These are phyloP conservation scores for Drosophila peninsularis DNA, from an alignment of 2,888 invertebrate genomes.

Conservation along the genomic window DNA sequence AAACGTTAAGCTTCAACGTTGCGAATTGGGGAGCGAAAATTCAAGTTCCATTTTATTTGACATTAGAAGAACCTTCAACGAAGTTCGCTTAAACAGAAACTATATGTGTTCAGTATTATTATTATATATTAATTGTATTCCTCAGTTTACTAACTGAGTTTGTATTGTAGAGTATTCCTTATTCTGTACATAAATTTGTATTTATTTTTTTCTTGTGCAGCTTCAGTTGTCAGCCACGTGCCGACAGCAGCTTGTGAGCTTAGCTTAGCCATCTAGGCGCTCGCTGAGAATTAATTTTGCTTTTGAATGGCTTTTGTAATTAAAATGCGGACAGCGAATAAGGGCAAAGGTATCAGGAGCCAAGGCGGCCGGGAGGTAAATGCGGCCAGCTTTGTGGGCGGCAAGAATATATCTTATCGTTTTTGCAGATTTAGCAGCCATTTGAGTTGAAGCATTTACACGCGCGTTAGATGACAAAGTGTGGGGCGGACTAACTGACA, in stretches of 20 bases:
- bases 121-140: too few relatives aligned
- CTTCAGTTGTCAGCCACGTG: conserved; percentile 59
- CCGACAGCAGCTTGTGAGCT: conserved; percentile 55
- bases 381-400: not conserved
- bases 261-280: conserved; percentile 38
- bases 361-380: not conserved
- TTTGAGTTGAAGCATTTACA: conserved; percentile 34
- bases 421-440: conserved; percentile 36
- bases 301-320: conserved; percentile 70
- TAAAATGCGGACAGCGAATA: conserved; percentile 58
- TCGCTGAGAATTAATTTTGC: conserved; percentile 60
- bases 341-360: conserved; percentile 5
- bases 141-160: too few relatives aligned
- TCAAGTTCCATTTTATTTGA: not conserved
- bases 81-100: too few relatives aligned
- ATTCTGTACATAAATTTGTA: not conserved
- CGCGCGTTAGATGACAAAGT: conserved; percentile 48
- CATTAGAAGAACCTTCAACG: too few relatives aligned
- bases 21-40: not conserved
- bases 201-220: conserved; percentile 7
- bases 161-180: conserved; percentile 27
- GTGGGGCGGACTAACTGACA: conserved; percentile 24
- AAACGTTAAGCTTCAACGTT: not conserved
- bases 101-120: too few relatives aligned
- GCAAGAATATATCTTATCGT: not conserved